These are phyloP conservation scores for Pammene aurita DNA, from an alignment of 2,888 invertebrate genomes.

Conservation along the genomic window DNA sequence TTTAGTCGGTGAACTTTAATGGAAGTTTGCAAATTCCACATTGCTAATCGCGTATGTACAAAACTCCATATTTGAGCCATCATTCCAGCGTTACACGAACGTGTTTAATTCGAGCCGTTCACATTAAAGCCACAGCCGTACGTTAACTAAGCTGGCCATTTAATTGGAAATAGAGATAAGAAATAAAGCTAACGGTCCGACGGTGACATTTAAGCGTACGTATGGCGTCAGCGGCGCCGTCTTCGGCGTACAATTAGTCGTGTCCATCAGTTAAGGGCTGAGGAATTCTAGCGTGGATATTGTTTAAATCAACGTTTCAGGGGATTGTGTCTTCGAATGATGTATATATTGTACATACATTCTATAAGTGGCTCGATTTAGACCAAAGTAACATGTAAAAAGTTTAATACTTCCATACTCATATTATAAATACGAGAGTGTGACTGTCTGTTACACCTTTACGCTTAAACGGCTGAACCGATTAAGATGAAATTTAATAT, in stretches of 20 bases:
- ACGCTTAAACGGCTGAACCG: too few species aligned
- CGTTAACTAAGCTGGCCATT: conserved; percentile 41
- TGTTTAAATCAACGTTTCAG: conserved; percentile 35
- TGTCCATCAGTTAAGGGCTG: conserved; percentile 72
- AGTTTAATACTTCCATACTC: too few species aligned
- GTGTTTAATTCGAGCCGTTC: conserved; percentile 36
- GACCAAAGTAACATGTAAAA: too few species aligned
- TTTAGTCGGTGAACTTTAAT: not conserved
- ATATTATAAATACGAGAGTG: too few species aligned
- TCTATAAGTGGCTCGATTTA: too few species aligned
- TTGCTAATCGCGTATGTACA: conserved; percentile 5
- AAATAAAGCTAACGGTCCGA: conserved; percentile 56
- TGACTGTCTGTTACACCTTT: too few species aligned
- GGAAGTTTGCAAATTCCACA: conserved; percentile 10
- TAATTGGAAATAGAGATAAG: conserved; percentile 42
- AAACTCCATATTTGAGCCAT: conserved; percentile 28
- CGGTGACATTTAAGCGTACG: conserved; percentile 67
- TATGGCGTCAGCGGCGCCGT: conserved; percentile 57
- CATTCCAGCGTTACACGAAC: conserved; percentile 17
- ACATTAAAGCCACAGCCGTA: conserved; percentile 35
- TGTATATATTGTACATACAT: too few species aligned
- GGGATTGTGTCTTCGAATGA: not conserved
- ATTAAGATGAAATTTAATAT: too few species aligned
- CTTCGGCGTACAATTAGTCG: conserved; percentile 72
- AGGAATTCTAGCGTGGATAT: conserved; percentile 34